A percentile compares a stretch with the other conserved stretches of the same genome.
Evolutionary conservation across 2,113 vertebrate genomes (phyloP).

Genomic region (Trinectes maculatus): DNA sequence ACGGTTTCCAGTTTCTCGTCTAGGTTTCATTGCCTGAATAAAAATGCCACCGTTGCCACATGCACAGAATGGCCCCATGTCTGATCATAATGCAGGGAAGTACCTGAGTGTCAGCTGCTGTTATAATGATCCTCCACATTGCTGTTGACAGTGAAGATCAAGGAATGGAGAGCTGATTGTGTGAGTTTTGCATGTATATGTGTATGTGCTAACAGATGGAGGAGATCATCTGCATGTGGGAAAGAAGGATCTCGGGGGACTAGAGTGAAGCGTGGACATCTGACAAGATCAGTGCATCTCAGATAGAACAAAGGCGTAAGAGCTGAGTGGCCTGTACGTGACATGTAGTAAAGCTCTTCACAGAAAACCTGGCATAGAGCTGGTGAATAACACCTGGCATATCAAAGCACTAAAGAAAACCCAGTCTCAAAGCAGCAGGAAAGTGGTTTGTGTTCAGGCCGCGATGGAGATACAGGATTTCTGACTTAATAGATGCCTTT

Average conservation of each 20-base stretch:
- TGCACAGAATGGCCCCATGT: too few relatives aligned
- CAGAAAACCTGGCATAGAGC: slow-evolving; percentile 10
- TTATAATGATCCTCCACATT: slow-evolving; percentile 31
- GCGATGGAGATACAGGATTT: slow-evolving; percentile 22
- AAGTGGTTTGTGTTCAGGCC: slow-evolving; percentile 10
- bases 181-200: slow-evolving; percentile 5
- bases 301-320: slow-evolving; percentile 50
- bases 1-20: too few relatives aligned
- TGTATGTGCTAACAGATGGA: slow-evolving; percentile 66
- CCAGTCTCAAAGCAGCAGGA: slow-evolving; percentile 41
- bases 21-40: too few relatives aligned
- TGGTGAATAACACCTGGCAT: slow-evolving; percentile 58
- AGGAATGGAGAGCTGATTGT: slow-evolving; percentile 25
- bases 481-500: slow-evolving; percentile 15
- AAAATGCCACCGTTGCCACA: too few relatives aligned
- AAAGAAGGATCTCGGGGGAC: slow-evolving; percentile 47
- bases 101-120: slow-evolving; percentile 17
- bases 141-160: slow-evolving; percentile 33
- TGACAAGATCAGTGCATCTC: slow-evolving; percentile 49
- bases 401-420: slow-evolving; percentile 60
- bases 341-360: slow-evolving; percentile 48
- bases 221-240: slow-evolving; percentile 20
- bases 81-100: too few relatives aligned
- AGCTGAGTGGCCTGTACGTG: slow-evolving; percentile 46
- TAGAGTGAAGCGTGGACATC: slow-evolving; percentile 53